phyloP scores from a whole-genome alignment of 1,140 invertebrate genomes.

The Sinonovacula constricta region DNA sequence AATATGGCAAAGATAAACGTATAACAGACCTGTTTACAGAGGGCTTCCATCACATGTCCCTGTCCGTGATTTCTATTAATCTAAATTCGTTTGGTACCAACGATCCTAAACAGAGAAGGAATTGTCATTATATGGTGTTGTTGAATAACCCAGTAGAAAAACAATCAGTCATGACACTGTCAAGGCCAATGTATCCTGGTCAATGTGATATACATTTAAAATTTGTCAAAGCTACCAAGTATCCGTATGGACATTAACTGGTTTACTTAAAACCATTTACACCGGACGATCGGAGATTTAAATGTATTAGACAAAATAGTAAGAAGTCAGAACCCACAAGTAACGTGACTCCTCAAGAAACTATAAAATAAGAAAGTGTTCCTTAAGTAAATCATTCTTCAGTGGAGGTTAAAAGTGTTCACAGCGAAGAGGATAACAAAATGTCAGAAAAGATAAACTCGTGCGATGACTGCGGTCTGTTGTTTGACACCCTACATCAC shows the following conservation, averaged over 20 bases:
- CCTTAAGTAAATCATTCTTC: neutral
- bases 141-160: constrained; percentile 40
- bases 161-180: constrained; percentile 25
- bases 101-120: constrained; percentile 33
- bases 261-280: constrained; percentile 15
- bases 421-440: neutral
- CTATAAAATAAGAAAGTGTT: neutral
- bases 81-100: constrained; percentile 23
- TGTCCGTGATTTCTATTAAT: constrained; percentile 24
- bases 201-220: constrained; percentile 1
- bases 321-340: neutral
- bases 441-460: neutral
- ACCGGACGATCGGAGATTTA: neutral
- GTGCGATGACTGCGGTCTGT: constrained; percentile 3
- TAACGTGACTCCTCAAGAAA: neutral
- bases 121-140: constrained; percentile 34
- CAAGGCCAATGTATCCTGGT: constrained; percentile 30
- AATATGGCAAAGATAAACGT: constrained; percentile 9
- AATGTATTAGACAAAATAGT: neutral
- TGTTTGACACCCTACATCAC: constrained; percentile 7
- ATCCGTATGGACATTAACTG: constrained; percentile 10
- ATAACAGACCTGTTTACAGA: constrained; percentile 36
- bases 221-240: constrained; percentile 12
- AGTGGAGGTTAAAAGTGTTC: constrained; percentile 5
- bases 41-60: neutral